These are phyloP conservation scores for Sylvicapra grimmia DNA, from an alignment of 2,113 vertebrate species.

Conservation along the genomic window DNA sequence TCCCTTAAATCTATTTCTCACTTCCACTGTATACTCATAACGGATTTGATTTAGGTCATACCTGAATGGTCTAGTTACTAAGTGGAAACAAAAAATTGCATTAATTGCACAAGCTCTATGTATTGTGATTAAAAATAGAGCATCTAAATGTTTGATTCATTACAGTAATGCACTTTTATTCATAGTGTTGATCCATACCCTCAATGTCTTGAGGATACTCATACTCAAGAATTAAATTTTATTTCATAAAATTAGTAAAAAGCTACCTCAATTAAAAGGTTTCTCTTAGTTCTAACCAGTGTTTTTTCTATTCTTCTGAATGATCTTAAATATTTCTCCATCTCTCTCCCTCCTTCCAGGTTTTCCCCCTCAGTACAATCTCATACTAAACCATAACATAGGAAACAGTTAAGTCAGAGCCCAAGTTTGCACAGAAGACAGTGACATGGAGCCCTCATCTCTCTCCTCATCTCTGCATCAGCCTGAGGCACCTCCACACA, in stretches of 20 bases:
- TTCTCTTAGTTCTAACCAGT: background rate
- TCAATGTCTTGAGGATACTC: background rate
- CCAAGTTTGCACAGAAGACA: background rate
- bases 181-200: background rate
- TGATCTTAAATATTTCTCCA: background rate
- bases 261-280: background rate
- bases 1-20: background rate
- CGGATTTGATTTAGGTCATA: background rate
- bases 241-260: background rate
- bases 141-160: background rate
- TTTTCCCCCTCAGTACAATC: background rate
- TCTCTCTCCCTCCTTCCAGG: background rate
- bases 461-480: background rate
- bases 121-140: background rate
- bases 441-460: background rate
- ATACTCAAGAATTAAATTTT: background rate
- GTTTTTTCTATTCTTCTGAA: background rate
- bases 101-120: background rate
- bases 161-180: background rate
- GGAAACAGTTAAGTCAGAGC: background rate
- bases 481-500: background rate
- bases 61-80: background rate
- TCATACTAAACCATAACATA: background rate
- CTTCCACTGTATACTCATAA: background rate
- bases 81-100: background rate